Evolutionary conservation across 2,797 vertebrate genomes (phyloP).

Genomic region (Coregonus sp.): DNA sequence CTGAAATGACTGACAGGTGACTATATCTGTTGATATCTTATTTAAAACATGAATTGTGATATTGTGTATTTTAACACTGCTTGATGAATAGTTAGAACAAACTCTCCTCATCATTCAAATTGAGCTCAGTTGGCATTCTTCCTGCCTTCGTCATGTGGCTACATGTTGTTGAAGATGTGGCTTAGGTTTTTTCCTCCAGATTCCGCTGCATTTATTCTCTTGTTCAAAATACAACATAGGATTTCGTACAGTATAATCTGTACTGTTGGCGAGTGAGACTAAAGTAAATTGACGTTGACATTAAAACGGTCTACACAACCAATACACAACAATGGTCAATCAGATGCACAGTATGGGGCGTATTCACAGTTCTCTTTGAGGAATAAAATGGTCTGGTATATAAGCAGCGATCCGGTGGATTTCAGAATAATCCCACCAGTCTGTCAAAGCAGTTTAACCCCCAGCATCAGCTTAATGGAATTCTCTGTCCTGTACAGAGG

Average conservation of each 20-base stretch:
- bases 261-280: constrained; percentile 6
- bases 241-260: constrained; percentile 9
- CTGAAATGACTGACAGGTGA: background rate
- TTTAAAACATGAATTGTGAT: background rate
- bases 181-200: constrained; percentile 8
- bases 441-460: too few relatives aligned
- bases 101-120: too few relatives aligned
- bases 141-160: background rate
- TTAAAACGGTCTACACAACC: constrained; percentile 19
- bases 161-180: constrained; percentile 12
- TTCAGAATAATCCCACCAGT: too few relatives aligned
- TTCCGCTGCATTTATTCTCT: constrained; percentile 11
- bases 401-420: too few relatives aligned
- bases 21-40: background rate
- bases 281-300: constrained; percentile 22
- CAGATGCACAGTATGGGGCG: background rate
- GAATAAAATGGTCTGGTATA: too few relatives aligned
- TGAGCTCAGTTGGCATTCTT: too few relatives aligned
- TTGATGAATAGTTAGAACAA: background rate
- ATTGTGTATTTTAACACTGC: background rate
- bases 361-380: too few relatives aligned
- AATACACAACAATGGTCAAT: constrained; percentile 25
- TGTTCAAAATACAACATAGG: constrained; percentile 5
- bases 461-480: too few relatives aligned
- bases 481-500: too few relatives aligned